A percentile compares a stretch with the other conserved stretches of the same genome.
These are phyloP conservation scores for Arvicanthis niloticus DNA, from an alignment of 2,113 vertebrate genomes.

Conservation along the genomic window DNA sequence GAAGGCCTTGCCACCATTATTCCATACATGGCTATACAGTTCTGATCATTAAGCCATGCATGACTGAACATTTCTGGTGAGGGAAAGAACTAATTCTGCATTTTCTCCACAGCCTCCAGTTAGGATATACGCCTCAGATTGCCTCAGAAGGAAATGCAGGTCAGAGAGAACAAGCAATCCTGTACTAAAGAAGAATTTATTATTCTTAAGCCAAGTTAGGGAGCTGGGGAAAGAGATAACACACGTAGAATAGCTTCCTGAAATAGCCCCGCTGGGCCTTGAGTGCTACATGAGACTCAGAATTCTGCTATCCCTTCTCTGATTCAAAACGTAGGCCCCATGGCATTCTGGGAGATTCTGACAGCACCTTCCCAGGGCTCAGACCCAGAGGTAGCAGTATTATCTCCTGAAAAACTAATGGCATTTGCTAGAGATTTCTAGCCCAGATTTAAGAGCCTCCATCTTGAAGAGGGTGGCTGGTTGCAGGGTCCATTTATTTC, in stretches of 20 bases:
- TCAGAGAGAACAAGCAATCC: not conserved
- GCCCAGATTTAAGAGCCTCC: slow-evolving; percentile 65
- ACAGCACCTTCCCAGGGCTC: not conserved
- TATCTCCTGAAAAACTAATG: slow-evolving; percentile 40
- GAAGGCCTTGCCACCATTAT: not conserved
- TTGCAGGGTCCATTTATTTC: slow-evolving; percentile 74
- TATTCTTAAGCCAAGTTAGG: not conserved
- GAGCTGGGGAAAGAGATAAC: not conserved
- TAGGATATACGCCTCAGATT: not conserved
- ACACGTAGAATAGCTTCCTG: not conserved
- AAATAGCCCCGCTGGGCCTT: not conserved
- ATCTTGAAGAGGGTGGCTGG: slow-evolving; percentile 45
- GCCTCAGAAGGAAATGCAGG: not conserved
- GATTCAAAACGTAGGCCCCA: slow-evolving; percentile 28
- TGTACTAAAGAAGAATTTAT: not conserved
- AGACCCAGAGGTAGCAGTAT: slow-evolving; percentile 30
- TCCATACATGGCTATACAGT: not conserved
- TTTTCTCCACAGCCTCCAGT: not conserved
- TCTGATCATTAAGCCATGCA: not conserved
- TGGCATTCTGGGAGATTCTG: not conserved
- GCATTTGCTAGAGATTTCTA: slow-evolving; percentile 67
- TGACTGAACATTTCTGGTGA: not conserved
- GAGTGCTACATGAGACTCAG: not conserved
- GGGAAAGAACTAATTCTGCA: not conserved
- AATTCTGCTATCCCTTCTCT: not conserved